Evolutionary conservation across 1,140 invertebrate species (phyloP).

Genomic region (Danaus melanippus): DNA sequence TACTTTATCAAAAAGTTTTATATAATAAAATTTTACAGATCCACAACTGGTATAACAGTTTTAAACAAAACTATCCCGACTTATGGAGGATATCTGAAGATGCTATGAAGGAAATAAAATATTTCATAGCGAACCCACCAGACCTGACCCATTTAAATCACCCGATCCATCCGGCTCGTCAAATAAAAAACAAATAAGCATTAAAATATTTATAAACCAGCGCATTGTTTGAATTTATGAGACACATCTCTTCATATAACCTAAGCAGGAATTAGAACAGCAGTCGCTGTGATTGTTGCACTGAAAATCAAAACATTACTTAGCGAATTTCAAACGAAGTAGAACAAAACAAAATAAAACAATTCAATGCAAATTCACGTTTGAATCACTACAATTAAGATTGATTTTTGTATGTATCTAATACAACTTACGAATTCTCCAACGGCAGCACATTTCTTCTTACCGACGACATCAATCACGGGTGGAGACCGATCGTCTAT

Average conservation of each 20-base stretch:
- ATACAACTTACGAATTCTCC: constrained; percentile 45
- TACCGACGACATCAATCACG: constrained; percentile 6
- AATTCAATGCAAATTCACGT: no score
- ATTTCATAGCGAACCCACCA: constrained; percentile 79
- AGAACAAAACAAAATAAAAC: no score
- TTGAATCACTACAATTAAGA: no score
- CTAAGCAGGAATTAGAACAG: constrained; percentile 13
- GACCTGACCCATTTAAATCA: constrained; percentile 78
- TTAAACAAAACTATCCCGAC: constrained; percentile 77
- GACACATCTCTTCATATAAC: constrained; percentile 16
- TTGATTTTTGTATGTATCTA: no score
- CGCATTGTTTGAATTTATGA: constrained; percentile 1
- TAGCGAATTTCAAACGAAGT: no score
- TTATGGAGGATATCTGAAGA: constrained; percentile 78
- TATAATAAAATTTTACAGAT: constrained; percentile 41
- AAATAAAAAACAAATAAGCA: constrained; percentile 35
- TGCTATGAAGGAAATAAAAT: constrained; percentile 77
- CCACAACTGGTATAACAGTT: constrained; percentile 78
- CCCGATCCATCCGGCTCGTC: constrained; percentile 79
- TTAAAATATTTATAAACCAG: constrained; percentile 6
- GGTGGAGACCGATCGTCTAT: constrained; percentile 3
- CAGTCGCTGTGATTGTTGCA: constrained; percentile 17
- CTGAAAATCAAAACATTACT: constrained; percentile 11
- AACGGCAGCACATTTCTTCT: constrained; percentile 31
- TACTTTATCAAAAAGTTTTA: not conserved